Evolutionary conservation across 1,140 invertebrate genomes (phyloP), one percentile per base, ranked within the genome.

Genomic region (Drosophila littoralis): DNA sequence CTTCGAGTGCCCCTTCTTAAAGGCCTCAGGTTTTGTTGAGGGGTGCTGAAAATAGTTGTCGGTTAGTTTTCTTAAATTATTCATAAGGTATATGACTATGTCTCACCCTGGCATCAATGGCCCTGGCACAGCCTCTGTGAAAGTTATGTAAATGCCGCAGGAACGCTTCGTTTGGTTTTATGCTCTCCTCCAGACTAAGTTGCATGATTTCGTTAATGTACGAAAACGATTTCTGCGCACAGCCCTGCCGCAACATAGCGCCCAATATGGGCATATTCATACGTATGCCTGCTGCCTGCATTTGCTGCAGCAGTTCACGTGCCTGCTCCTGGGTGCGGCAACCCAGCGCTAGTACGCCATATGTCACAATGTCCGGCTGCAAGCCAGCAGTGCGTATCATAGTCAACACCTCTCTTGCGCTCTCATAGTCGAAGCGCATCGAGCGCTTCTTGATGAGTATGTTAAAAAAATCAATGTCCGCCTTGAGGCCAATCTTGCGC

Each of bases 401-500:
- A 35, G 93, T 67, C 33, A 96, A 92, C 6, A 97, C 94, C 64
- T 93, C 92, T 94, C 94, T 94, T 28, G 96, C 96, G 82, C 91
- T 93, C 58, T 94, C 92, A 91, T 95, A 95, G 82, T 97, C 94
- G 55, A 92, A 92, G 76, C 96, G 93, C 66, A 95, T 92, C 82
- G 94, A 95, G 59, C 96, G 93, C 86, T 95, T 97, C 82, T 96
- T 97, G 52, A 98, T 98, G 12, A 98, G 92, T 90, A 96, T 94
- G 92, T 98, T 99, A 78, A 95, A 97, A 90, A 98, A 97, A 86
- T 95, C 95, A 40, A 96, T 94, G 93, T 98, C 97, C 0, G 95
- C 92, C 77, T 93, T 93, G 0, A 97, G 86, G 10, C 94, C 92
- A 38, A 93, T 91, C 57, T 93, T 85, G 55, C 94, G 93, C 83